Conservation (phyloP, 2,797 vertebrate genomes). For the Cynodonichthys magdalenae region DNA sequence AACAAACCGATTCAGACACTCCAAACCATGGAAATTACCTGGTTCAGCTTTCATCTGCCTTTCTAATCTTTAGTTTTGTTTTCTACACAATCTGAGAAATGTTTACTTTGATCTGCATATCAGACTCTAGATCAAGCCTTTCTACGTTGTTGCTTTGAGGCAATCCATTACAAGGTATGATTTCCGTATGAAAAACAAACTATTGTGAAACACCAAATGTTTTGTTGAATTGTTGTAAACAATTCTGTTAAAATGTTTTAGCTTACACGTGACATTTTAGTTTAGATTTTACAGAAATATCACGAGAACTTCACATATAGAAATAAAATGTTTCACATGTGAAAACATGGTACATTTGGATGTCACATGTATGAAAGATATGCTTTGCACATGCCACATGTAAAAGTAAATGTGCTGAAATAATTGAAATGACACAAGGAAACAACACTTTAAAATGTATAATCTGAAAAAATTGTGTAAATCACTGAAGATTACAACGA, state of each 20-base stretch:
- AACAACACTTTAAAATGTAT: background rate
- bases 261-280: too few relatives aligned
- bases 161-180: background rate
- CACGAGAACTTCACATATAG: too few relatives aligned
- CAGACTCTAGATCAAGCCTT: background rate
- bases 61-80: background rate
- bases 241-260: background rate
- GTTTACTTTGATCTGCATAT: background rate
- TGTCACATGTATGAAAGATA: too few relatives aligned
- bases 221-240: conserved; percentile 1
- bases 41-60: background rate
- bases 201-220: too few relatives aligned
- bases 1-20: background rate
- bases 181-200: background rate
- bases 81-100: background rate
- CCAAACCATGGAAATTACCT: background rate
- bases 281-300: too few relatives aligned
- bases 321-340: too few relatives aligned
- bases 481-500: background rate
- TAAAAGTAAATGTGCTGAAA: too few relatives aligned
- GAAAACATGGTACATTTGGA: too few relatives aligned
- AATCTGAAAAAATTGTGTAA: conserved; percentile 4
- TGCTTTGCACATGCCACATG: too few relatives aligned
- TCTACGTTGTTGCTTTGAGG: background rate
- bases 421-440: too few relatives aligned